A percentile compares a stretch with the other conserved stretches of the same genome.
These are phyloP conservation scores for Mesocentrotus franciscanus DNA, from an alignment of 53 echinoderm and acorn worm species.

Conservation along the genomic window DNA sequence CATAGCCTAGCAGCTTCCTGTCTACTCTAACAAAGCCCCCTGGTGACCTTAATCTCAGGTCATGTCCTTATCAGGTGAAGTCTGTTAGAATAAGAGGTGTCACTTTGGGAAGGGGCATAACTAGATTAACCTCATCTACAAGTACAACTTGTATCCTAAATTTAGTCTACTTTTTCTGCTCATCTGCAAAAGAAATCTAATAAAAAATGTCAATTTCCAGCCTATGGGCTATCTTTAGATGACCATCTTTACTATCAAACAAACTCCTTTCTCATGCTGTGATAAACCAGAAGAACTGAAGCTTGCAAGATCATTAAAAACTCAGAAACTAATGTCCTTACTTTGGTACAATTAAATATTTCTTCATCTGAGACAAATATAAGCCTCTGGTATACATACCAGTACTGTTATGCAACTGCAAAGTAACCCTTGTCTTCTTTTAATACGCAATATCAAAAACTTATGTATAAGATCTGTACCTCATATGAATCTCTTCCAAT, in stretches of 20 bases:
- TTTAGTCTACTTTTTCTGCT: constrained; percentile 6
- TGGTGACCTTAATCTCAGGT: constrained; percentile 47
- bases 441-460: background rate
- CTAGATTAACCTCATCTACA: constrained; percentile 33
- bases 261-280: background rate
- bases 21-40: constrained; percentile 19
- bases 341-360: background rate
- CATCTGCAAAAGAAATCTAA: constrained; percentile 32
- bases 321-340: background rate
- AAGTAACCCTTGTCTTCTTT: background rate
- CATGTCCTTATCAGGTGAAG: constrained; percentile 54
- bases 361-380: background rate
- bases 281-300: background rate
- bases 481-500: background rate
- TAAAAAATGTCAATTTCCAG: constrained; percentile 19
- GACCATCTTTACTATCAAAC: background rate
- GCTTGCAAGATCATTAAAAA: background rate
- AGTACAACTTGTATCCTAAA: constrained; percentile 9
- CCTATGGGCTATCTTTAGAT: background rate
- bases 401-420: background rate
- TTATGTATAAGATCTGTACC: background rate
- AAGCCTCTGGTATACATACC: background rate
- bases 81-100: background rate
- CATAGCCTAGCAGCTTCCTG: background rate
- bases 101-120: constrained; percentile 1